Evolutionary conservation across 2,113 vertebrate genomes (phyloP), one percentile per base, ranked within the genome.

Genomic region (Rhabdornis inornatus): DNA sequence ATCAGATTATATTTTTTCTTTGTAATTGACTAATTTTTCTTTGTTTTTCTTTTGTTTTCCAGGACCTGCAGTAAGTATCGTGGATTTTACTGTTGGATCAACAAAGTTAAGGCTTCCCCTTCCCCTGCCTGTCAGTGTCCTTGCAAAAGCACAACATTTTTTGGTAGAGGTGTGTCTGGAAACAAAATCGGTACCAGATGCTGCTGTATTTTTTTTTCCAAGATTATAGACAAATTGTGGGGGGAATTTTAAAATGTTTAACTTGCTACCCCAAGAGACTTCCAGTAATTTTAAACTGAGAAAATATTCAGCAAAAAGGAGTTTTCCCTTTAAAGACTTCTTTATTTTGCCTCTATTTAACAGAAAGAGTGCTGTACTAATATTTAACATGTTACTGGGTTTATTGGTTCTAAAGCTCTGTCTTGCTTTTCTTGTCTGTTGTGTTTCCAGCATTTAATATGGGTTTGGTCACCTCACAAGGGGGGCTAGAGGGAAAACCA

Each of bases 41-140:
- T 49, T 96, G 57, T 97, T 95, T 96, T 94, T 97, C 89, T 96
- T 97, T 95, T 99, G 94, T 99, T 92, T 99, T 99, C 59, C 98
- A 99, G 99, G 99, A 96, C 97, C 98, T 97, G 98, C 99, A 71
- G 99, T 99, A 99, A 99, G 99, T 99, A 98, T 95, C 97, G 13
- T 70, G 97, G 95, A 97, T 91, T 92, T 84, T 74, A 68, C 89
- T 80, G 53, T 87, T 95, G 88, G 82, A 93, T 96, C 97, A 96
- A 81, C 96, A 97, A 97, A 98, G 98, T 96, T 98, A 98, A 98
- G 98, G 53, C 44, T 60, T 90, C 89, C 91, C 71, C 52, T 95
- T 96, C 64, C 69, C 69, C 49, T 87, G 75, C 87, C 44, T 94
- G 87, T 95, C 40, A 53, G 33, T 97, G 79, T 39, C 61, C 16